phyloP scores from a whole-genome alignment of 1,140 invertebrate genomes.

The Neomicropteryx cornuta region DNA sequence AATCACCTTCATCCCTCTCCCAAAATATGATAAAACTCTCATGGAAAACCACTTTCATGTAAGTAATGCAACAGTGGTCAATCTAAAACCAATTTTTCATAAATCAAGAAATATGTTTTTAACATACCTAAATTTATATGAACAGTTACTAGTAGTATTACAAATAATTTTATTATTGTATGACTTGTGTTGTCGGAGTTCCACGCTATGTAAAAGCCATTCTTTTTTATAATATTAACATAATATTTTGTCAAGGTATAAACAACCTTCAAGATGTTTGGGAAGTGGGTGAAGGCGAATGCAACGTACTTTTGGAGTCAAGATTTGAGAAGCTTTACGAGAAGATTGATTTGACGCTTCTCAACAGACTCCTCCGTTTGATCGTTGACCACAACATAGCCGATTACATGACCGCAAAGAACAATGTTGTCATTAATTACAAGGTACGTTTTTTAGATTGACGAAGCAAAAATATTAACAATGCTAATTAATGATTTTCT shows the following conservation, averaged over 20 bases:
- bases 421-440: slow-evolving; percentile 99
- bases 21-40: no score
- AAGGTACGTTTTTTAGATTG: slow-evolving; percentile 45
- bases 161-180: no score
- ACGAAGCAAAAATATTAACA: neutral
- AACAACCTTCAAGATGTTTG: slow-evolving; percentile 98
- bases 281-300: slow-evolving; percentile 97
- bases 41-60: no score
- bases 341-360: slow-evolving; percentile 96
- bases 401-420: slow-evolving; percentile 99
- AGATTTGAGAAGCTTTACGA: slow-evolving; percentile 98
- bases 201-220: no score
- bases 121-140: no score
- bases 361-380: slow-evolving; percentile 88
- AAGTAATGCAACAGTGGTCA: no score
- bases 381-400: slow-evolving; percentile 99
- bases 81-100: no score
- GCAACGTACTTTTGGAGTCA: slow-evolving; percentile 96
- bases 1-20: no score
- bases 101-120: no score
- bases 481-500: neutral
- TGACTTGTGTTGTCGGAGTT: no score
- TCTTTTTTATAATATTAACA: neutral
- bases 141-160: no score
- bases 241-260: slow-evolving; percentile 46